phyloP scores from a whole-genome alignment of 2,113 vertebrate species.

The Telmatochromis sp. region DNA sequence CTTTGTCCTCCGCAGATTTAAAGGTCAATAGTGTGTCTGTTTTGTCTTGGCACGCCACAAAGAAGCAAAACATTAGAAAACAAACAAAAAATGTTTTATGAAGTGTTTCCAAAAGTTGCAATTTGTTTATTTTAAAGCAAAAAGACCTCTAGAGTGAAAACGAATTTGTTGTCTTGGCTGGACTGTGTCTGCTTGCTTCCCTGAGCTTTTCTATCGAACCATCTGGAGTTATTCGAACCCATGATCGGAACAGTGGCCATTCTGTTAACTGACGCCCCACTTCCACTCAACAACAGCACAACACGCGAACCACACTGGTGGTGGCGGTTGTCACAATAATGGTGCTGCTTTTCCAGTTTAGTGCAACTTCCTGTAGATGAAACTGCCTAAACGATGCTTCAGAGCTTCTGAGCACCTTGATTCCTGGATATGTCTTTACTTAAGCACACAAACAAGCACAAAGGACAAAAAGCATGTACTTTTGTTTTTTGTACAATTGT shows the following conservation, averaged over 20 bases:
- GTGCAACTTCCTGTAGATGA: not conserved
- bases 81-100: not conserved
- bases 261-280: not conserved
- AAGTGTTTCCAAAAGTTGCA: not conserved
- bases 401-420: not conserved
- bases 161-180: not conserved
- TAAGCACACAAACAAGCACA: conserved; percentile 43
- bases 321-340: conserved; percentile 21
- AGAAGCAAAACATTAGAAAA: not conserved
- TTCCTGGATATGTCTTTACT: not conserved
- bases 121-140: not conserved
- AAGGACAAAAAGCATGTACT: conserved; percentile 3
- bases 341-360: conserved; percentile 39
- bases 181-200: not conserved
- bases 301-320: not conserved
- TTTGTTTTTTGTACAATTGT: not conserved
- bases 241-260: not conserved
- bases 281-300: conserved; percentile 26
- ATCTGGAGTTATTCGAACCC: not conserved
- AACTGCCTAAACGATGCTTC: not conserved
- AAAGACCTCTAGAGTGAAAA: not conserved
- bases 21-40: not conserved
- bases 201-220: not conserved
- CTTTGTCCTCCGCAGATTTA: not conserved
- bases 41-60: not conserved